phyloP scores from a whole-genome alignment of 2,113 vertebrate genomes.

The Isurus oxyrinchus region DNA sequence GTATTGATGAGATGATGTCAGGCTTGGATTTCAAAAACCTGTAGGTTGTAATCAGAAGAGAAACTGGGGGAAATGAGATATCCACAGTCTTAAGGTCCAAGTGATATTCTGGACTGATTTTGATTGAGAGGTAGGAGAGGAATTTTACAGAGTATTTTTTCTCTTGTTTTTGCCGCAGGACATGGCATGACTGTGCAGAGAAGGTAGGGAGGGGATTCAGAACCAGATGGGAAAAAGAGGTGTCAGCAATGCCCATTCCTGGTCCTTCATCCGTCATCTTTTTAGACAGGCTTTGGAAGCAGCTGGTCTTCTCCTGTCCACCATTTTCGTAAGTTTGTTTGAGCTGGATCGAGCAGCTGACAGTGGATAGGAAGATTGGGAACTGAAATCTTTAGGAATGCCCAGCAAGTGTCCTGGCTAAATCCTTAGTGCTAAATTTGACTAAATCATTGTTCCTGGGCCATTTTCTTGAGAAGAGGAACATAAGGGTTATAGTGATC shows the following conservation, averaged over 20 bases:
- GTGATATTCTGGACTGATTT: background rate
- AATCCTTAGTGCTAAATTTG: background rate
- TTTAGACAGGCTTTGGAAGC: too few species aligned
- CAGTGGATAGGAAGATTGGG: background rate
- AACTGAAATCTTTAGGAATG: background rate
- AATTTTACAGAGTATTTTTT: background rate
- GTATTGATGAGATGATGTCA: background rate
- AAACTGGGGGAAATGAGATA: background rate
- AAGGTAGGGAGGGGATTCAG: too few species aligned
- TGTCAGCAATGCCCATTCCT: background rate
- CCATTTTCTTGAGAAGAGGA: background rate
- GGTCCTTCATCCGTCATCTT: background rate
- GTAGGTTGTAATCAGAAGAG: background rate
- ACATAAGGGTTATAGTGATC: background rate
- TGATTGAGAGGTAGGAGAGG: background rate
- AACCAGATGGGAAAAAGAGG: too few species aligned
- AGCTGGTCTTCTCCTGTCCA: too few species aligned
- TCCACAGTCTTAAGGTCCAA: background rate
- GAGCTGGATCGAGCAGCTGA: background rate
- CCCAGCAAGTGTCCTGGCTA: background rate
- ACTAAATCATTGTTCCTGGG: background rate
- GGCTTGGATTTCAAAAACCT: background rate
- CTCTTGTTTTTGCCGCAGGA: background rate
- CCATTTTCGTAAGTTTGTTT: background rate
- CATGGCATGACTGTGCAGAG: background rate